These are phyloP conservation scores for Anguilla rostrata DNA, from an alignment of 2,113 vertebrate species.

Conservation along the genomic window DNA sequence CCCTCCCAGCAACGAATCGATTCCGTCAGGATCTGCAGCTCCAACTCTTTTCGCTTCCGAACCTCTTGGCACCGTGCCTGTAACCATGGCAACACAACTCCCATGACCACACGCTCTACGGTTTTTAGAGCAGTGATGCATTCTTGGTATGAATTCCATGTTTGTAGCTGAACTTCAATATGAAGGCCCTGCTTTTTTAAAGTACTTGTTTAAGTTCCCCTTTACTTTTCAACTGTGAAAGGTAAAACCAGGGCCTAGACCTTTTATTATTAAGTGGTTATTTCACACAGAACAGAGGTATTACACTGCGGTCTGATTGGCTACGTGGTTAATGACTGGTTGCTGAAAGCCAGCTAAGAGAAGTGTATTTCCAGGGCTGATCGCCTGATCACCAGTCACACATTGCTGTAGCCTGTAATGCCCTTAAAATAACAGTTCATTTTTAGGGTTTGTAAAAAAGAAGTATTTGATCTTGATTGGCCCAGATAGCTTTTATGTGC, in stretches of 20 bases:
- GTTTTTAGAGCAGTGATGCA: too few species aligned
- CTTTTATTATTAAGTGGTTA: too few species aligned
- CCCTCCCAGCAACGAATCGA: slow-evolving; percentile 95
- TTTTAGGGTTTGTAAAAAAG: too few species aligned
- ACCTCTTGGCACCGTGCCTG: slow-evolving; percentile 96
- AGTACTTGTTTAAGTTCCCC: background rate
- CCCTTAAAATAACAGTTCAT: too few species aligned
- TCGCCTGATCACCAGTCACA: too few species aligned
- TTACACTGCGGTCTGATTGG: background rate
- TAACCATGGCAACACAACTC: slow-evolving; percentile 25
- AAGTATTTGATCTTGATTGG: too few species aligned
- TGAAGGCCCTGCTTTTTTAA: background rate
- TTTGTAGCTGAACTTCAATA: background rate
- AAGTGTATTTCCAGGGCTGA: too few species aligned
- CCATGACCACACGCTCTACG: background rate
- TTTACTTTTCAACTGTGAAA: background rate
- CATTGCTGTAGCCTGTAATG: too few species aligned
- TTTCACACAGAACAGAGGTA: background rate
- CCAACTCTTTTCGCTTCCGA: slow-evolving; percentile 92
- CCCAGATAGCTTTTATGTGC: too few species aligned
- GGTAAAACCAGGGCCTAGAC: background rate
- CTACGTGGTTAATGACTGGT: background rate
- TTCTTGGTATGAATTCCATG: too few species aligned
- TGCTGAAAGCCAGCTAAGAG: background rate
- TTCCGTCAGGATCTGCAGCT: slow-evolving; percentile 92